Evolutionary conservation across 1,140 invertebrate species (phyloP), one percentile per base, ranked within the genome.

Genomic region (Caerostris darwini): DNA sequence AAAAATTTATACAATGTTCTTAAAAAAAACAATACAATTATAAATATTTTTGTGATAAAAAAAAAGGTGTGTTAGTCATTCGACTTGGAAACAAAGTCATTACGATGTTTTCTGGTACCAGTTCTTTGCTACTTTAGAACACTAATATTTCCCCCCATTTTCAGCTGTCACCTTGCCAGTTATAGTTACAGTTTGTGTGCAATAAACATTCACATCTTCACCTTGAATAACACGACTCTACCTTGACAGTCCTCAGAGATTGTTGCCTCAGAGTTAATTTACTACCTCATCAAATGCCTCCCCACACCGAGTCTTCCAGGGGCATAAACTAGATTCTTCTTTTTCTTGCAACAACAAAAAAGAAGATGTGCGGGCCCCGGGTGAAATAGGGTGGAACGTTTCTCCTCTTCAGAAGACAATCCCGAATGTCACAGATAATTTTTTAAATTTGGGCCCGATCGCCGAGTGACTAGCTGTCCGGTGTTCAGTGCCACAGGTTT

Each of bases 271-370:
- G 87, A 90, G 87, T 57, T 90, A 90, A 90, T 90, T 90, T 90
- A 67, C 87, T 90, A 50, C 64, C 34, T 58, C 87, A 71, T 90
- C 87, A 90, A 69, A 34, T 69, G 56, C 61, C 59, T 50, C 59
- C 59, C 59, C 34, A 19, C 7, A 61, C n/a, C 64, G 17, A 17
- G 17, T 50, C 87, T 71, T 56, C 85, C n/a, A n/a, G n/a, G n/a
- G n/a, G 87, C 64, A 90, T 90, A 90, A 90, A 90, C 71, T 90
- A 90, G 87, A 90, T 90, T 90, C 34, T 90, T 90, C 56, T 64
- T 53, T 87, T 87, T 58, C 53, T 87, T 7, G 56, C n/a, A n/a
- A n/a, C 5, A 34, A 14, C n/a, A 64, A 14, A 19, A 87, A 61
- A 64, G 12, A 87, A 19, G 12, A n/a, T 12, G 10, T 50, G 58